These are phyloP conservation scores for Falco punctatus DNA, from an alignment of 2,113 vertebrate genomes.

Conservation along the genomic window DNA sequence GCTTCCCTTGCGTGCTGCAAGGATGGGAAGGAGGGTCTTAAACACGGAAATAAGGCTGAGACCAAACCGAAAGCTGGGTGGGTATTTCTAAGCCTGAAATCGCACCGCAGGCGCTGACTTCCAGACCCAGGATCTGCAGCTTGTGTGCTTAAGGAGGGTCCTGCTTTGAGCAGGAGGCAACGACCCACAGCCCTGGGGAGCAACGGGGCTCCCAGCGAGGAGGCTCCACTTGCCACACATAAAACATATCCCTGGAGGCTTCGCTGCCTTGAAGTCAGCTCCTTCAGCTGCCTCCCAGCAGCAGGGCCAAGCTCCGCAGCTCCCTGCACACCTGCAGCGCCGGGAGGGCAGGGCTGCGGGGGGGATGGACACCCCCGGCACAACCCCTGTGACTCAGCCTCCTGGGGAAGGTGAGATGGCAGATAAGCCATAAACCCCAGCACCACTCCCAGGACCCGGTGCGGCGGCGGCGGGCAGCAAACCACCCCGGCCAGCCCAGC, in stretches of 20 bases:
- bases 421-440: neutral
- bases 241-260: neutral
- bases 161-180: neutral
- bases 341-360: neutral
- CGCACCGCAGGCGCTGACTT: accelerated
- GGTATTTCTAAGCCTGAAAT: neutral
- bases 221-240: neutral
- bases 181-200: neutral
- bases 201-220: accelerated
- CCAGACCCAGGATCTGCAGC: neutral
- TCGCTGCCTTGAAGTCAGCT: accelerated
- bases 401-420: accelerated
- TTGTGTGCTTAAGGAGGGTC: neutral
- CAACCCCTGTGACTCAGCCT: neutral
- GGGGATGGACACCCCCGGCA: neutral
- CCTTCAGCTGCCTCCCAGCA: neutral
- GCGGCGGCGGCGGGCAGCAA: neutral
- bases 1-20: accelerated
- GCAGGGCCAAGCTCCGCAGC: neutral
- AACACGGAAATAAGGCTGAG: accelerated
- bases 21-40: neutral
- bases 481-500: neutral
- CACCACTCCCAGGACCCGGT: neutral
- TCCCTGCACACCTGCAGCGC: neutral
- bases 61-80: neutral